phyloP scores from a whole-genome alignment of 2,888 invertebrate genomes.

The Selenia dentaria region DNA sequence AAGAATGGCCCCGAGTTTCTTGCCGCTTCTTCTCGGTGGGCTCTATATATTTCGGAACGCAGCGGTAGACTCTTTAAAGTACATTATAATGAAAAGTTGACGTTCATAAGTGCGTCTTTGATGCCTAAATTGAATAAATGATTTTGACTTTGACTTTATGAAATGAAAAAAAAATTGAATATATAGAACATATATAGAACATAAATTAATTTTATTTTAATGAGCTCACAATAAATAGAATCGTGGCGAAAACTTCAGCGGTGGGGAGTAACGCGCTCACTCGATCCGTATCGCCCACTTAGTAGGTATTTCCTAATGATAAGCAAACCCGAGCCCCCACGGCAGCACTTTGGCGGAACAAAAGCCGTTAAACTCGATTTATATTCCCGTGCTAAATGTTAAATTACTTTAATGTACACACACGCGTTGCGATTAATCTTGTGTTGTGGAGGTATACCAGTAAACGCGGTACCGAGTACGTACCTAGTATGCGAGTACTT shows the following conservation, averaged over 20 bases:
- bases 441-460: constrained; percentile 18
- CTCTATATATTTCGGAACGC: no score
- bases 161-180: no score
- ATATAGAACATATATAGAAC: no score
- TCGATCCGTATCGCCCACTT: constrained; percentile 21
- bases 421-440: constrained; percentile 70
- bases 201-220: no score
- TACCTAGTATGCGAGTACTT: constrained; percentile 28
- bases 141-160: no score
- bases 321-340: constrained; percentile 32
- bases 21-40: no score
- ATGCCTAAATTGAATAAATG: no score
- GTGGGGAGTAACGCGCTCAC: constrained; percentile 2
- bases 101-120: no score
- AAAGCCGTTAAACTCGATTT: constrained; percentile 72
- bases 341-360: constrained; percentile 42
- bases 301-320: constrained; percentile 31
- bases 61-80: no score
- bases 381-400: constrained; percentile 74
- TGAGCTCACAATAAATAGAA: not conserved
- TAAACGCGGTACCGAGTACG: not conserved
- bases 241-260: constrained; percentile 9
- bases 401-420: constrained; percentile 74
- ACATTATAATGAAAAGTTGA: no score
- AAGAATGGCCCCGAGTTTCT: no score